Conservation (phyloP, 2,888 invertebrate genomes). For the Sarcophaga carnaria region DNA sequence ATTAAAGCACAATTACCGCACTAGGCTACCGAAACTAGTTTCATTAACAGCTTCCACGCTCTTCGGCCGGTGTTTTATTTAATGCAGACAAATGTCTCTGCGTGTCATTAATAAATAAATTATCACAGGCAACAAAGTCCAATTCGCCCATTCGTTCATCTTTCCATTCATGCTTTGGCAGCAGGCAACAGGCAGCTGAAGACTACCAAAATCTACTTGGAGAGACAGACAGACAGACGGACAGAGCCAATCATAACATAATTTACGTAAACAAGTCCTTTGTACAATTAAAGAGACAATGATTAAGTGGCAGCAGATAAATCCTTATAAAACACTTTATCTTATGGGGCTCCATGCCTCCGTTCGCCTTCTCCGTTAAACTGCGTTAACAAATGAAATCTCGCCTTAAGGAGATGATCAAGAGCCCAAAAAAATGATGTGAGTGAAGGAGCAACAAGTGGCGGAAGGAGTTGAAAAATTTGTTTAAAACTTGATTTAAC, state of each 20-base stretch:
- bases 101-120: slow-evolving; percentile 52
- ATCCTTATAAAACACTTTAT: slow-evolving; percentile 62
- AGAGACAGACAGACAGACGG: not conserved
- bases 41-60: not conserved
- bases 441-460: slow-evolving; percentile 6
- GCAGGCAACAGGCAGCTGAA: not conserved
- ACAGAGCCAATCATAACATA: slow-evolving; percentile 58
- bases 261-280: slow-evolving; percentile 37
- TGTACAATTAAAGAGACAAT: slow-evolving; percentile 65
- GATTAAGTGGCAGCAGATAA: slow-evolving; percentile 65
- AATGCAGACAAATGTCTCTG: slow-evolving; percentile 25
- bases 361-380: too few species aligned
- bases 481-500: slow-evolving; percentile 47
- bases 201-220: too few species aligned
- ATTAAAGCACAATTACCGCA: not conserved
- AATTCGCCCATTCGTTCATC: slow-evolving; percentile 10
- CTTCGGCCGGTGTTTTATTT: slow-evolving; percentile 5
- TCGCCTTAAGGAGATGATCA: slow-evolving; percentile 7
- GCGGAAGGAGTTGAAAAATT: not conserved
- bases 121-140: too few species aligned
- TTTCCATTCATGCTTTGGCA: not conserved
- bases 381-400: not conserved
- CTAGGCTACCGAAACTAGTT: slow-evolving; percentile 48
- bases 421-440: not conserved
- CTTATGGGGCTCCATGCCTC: slow-evolving; percentile 18